A percentile compares a stretch with the other conserved stretches of the same genome.
Evolutionary conservation across 2,888 invertebrate genomes (phyloP).

Genomic region (Scaptomyza cyrtandrae): DNA sequence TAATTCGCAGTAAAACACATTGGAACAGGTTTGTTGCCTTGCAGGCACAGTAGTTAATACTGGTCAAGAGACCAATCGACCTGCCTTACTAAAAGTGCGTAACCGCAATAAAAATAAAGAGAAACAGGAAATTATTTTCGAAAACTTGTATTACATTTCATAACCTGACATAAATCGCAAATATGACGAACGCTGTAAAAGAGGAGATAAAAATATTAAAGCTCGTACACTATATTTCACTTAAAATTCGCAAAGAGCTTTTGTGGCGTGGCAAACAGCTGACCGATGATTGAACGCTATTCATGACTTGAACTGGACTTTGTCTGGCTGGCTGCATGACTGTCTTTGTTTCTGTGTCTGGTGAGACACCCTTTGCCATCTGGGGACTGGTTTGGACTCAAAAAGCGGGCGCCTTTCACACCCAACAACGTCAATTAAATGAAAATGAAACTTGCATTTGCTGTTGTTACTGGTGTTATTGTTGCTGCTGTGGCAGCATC

Average conservation of each 20-base stretch:
- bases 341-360: background rate
- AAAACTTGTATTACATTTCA: slow-evolving; percentile 63
- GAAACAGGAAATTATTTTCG: slow-evolving; percentile 64
- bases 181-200: slow-evolving; percentile 46
- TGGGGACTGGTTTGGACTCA: background rate
- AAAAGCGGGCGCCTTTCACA: slow-evolving; percentile 11
- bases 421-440: slow-evolving; percentile 61
- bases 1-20: slow-evolving; percentile 26
- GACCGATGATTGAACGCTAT: slow-evolving; percentile 14
- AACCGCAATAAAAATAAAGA: slow-evolving; percentile 54
- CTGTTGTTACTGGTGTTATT: slow-evolving; percentile 24
- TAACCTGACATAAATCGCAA: slow-evolving; percentile 63
- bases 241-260: slow-evolving; percentile 8
- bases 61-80: slow-evolving; percentile 47
- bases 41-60: slow-evolving; percentile 58
- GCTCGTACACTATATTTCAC: too few species aligned
- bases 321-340: background rate
- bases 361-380: slow-evolving; percentile 26
- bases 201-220: too few species aligned
- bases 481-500: slow-evolving; percentile 45
- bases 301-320: slow-evolving; percentile 14
- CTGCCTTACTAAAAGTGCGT: slow-evolving; percentile 55
- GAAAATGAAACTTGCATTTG: slow-evolving; percentile 74
- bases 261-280: slow-evolving; percentile 33
- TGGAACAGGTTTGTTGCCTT: slow-evolving; percentile 63